Conservation (phyloP, 2,888 invertebrate species). For the Chloromyia formosa region DNA sequence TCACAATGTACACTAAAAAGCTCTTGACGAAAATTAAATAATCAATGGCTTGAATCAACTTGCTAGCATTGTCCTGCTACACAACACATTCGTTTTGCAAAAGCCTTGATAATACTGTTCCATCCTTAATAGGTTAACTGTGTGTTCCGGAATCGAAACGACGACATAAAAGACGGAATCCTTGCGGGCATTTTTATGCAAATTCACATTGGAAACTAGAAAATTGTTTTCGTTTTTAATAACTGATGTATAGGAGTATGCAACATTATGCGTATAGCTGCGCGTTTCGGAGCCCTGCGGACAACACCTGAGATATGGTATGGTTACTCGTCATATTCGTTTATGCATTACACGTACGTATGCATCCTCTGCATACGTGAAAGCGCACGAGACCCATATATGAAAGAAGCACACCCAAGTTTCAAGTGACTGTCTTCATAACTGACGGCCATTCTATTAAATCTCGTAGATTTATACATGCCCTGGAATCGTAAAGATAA, state of each 20-base stretch:
- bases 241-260: conserved; percentile 10
- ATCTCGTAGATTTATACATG: conserved; percentile 35
- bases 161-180: conserved; percentile 22
- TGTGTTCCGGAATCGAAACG: conserved; percentile 25
- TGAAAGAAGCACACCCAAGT: conserved; percentile 28
- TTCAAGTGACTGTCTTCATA: conserved; percentile 25
- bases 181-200: conserved; percentile 37
- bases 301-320: conserved; percentile 15
- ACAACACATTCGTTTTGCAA: no score
- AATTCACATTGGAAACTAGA: conserved; percentile 22
- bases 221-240: conserved; percentile 42
- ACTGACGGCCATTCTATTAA: conserved; percentile 40
- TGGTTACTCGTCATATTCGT: conserved; percentile 4
- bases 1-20: no score
- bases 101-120: no score
- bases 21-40: no score
- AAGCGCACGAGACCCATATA: not conserved
- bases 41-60: no score
- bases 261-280: not conserved
- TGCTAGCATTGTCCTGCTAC: no score
- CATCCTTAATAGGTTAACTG: conserved; percentile 2
- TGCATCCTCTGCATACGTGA: not conserved
- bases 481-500: conserved; percentile 38
- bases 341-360: not conserved
- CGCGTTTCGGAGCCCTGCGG: conserved; percentile 15